Conservation (phyloP, 2,113 vertebrate species). For the Syngnathus scovelli region DNA sequence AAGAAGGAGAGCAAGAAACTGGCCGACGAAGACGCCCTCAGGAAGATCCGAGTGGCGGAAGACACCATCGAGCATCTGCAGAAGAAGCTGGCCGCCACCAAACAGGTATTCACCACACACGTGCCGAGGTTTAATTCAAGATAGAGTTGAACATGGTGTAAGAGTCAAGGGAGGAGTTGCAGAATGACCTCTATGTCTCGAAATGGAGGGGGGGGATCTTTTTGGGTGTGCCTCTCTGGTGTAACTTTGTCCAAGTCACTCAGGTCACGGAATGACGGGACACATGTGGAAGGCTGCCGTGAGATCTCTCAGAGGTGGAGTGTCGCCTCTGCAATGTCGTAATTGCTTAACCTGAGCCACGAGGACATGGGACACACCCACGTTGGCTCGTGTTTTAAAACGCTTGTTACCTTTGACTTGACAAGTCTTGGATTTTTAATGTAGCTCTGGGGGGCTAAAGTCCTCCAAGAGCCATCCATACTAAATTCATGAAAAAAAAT, state of each 20-base stretch:
- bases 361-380: slow-evolving; percentile 20
- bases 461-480: not conserved
- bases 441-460: not conserved
- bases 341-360: not conserved
- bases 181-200: not conserved
- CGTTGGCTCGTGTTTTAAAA: slow-evolving; percentile 3
- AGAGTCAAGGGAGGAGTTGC: not conserved
- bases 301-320: slow-evolving; percentile 15
- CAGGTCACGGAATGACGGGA: slow-evolving; percentile 12
- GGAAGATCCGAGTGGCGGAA: slow-evolving; percentile 84
- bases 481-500: not conserved
- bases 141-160: not conserved
- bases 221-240: slow-evolving; percentile 20
- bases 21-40: slow-evolving; percentile 85
- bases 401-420: not conserved
- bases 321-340: slow-evolving; percentile 10
- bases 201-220: not conserved
- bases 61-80: slow-evolving; percentile 90
- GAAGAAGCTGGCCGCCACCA: slow-evolving; percentile 87
- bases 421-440: not conserved
- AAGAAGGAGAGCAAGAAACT: slow-evolving; percentile 88
- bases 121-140: not conserved
- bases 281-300: not conserved
- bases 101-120: slow-evolving; percentile 71
- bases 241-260: slow-evolving; percentile 3